Evolutionary conservation across 2,888 invertebrate genomes (phyloP).

Genomic region (Dynastes maya): DNA sequence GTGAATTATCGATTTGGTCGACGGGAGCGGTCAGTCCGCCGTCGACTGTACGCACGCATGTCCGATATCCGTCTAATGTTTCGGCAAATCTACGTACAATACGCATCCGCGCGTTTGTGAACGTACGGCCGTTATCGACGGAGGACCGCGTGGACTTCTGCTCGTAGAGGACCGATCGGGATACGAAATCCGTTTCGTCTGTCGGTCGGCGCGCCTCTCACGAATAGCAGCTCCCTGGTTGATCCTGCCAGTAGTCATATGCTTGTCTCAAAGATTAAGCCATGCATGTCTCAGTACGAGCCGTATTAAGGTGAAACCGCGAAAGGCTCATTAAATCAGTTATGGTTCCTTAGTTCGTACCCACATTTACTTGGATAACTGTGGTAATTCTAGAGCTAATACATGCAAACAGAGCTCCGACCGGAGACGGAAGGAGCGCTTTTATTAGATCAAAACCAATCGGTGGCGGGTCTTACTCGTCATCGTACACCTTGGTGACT

Average conservation of each 20-base stretch:
- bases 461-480: background rate
- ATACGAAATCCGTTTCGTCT: too few relatives aligned
- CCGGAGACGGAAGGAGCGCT: conserved; percentile 24
- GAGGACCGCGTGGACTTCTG: too few relatives aligned
- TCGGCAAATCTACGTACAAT: too few relatives aligned
- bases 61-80: too few relatives aligned
- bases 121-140: too few relatives aligned
- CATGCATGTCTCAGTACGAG: conserved; percentile 77
- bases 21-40: too few relatives aligned
- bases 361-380: conserved; percentile 32
- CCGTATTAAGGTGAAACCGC: conserved; percentile 74
- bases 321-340: conserved; percentile 77
- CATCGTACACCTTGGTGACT: conserved; percentile 31
- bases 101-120: too few relatives aligned
- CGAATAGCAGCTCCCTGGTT: conserved; percentile 66
- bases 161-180: too few relatives aligned
- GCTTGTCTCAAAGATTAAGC: conserved; percentile 70
- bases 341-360: conserved; percentile 67
- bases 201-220: too few relatives aligned
- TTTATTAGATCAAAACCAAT: conserved; percentile 38
- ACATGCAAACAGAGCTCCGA: conserved; percentile 43
- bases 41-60: background rate
- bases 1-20: too few relatives aligned
- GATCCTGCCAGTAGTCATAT: conserved; percentile 78
- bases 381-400: conserved; percentile 48